Base-by-base conservation (phyloP, 1,140 invertebrate species). In the Copidosoma floridanum region DNA sequence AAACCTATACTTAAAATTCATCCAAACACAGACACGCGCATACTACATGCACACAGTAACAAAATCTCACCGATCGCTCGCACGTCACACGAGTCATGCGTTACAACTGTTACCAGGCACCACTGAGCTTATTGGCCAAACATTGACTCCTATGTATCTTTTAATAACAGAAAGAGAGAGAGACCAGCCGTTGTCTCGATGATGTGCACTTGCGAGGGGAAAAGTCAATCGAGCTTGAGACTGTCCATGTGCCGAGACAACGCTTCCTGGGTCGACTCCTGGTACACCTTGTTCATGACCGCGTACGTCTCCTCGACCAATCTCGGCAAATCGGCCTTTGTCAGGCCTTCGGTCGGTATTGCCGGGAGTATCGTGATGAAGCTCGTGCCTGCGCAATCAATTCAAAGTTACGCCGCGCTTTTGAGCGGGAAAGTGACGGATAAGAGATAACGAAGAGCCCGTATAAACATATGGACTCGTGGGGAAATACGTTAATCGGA, bases 361-460 rank as follows among this genome's bases (percentile, higher is more conserved):
- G 85, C 73, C 1, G 89, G 89, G 63, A 92, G 72, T 72, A 92
- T 89, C 29, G 85, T 85, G 26, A 92, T 86, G 12, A 86, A 82
- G 64, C 84, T 84, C 38, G 83, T 81, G 51, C 89, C 89, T 85
- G 76, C n/a, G n/a, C n/a, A n/a, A n/a, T n/a, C n/a, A n/a, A n/a
- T n/a, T n/a, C n/a, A n/a, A n/a, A n/a, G n/a, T n/a, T n/a, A n/a
- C n/a, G n/a, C n/a, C n/a, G n/a, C n/a, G n/a, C n/a, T n/a, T n/a
- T n/a, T n/a, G n/a, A n/a, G n/a, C n/a, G n/a, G n/a, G n/a, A n/a
- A n/a, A n/a, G n/a, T n/a, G n/a, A n/a, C n/a, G n/a, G n/a, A n/a
- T n/a, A n/a, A n/a, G n/a, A n/a, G n/a, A n/a, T n/a, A n/a, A n/a
- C n/a, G n/a, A n/a, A n/a, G n/a, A n/a, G n/a, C n/a, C n/a, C n/a